These are phyloP conservation scores for Clupea harengus DNA, from an alignment of 2,113 vertebrate species.

Conservation along the genomic window DNA sequence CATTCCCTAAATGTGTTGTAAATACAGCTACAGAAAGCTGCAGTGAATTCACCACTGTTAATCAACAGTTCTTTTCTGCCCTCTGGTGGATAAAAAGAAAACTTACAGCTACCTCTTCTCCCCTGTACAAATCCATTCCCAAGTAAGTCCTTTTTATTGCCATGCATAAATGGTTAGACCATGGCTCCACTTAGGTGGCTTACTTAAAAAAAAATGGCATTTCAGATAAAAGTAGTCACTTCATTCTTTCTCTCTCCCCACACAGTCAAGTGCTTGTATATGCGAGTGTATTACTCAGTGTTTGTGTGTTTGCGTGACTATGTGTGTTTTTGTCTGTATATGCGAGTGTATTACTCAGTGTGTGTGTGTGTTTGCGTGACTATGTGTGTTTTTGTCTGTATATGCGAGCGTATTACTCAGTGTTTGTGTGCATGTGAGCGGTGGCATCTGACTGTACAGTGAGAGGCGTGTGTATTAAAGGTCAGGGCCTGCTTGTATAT, in stretches of 20 bases:
- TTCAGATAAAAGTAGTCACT: background rate
- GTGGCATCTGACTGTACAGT: background rate
- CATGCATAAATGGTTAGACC: background rate
- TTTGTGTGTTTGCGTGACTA: background rate
- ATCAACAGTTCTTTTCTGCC: background rate
- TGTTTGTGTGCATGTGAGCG: background rate
- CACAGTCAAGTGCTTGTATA: background rate
- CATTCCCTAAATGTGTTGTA: background rate
- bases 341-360: background rate
- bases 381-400: background rate
- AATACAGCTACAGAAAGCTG: background rate
- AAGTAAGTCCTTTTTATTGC: background rate
- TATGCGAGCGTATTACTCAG: background rate
- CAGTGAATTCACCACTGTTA: background rate
- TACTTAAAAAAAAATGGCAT: background rate
- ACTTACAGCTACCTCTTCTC: background rate
- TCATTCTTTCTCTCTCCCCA: background rate
- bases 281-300: background rate
- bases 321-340: background rate
- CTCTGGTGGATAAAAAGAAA: constrained; percentile 32
- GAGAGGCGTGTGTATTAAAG: background rate
- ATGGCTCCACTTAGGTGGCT: background rate
- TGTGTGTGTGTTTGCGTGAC: background rate
- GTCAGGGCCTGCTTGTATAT: constrained; percentile 21
- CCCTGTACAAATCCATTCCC: background rate